Evolutionary conservation across 2,797 vertebrate species (phyloP), one percentile per base, ranked within the genome.

Genomic region (Danio jaintianensis): DNA sequence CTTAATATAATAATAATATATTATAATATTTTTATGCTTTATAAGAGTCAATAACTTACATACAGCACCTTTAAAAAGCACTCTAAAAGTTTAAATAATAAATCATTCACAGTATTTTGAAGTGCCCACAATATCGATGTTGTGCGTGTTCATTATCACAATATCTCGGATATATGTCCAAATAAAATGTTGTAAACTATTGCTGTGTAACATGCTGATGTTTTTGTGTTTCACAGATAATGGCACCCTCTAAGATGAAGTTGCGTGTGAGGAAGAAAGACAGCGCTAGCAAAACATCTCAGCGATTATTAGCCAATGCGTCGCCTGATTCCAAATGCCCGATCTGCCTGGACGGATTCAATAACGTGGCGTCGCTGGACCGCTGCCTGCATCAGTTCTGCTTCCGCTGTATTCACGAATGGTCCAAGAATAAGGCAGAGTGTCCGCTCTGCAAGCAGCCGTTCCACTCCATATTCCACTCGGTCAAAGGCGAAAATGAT

Each of bases 351-450:
- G 98, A 99, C 45, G 86, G 88, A 42, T 98, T 98, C 86, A 95
- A 97, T 90, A 98, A 98, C 4, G 94, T 97, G 70, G 95, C 96
- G 0, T 96, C 96, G 64, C 92, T 99, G 53, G 96, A 98, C 85
- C 90, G 93, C 71, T 99, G 97, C 87, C 90, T 96, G 82, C 97
- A 99, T 79, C 96, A 95, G 78, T 99, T 99, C 88, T 99, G 98
- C 79, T 99, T 98, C 88, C 93, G 94, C 36, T 99, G 97, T 86
- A 96, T 99, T 83, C 96, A 96, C 1, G 97, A 99, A 83, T 98
- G 97, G 98, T 96, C 98, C 50, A 98, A 97, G 88, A 99, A 97
- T 94, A 98, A 99, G 91, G 96, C 97, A 0, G 96, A 98, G 83
- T 99, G 98, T 70, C 98, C 97, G 0, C 91, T 98, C 0, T 99